Percentiles rank a stretch among this genome's conserved stretches.
Conservation (phyloP, 2,113 vertebrate species). For the Marmota monax region DNA sequence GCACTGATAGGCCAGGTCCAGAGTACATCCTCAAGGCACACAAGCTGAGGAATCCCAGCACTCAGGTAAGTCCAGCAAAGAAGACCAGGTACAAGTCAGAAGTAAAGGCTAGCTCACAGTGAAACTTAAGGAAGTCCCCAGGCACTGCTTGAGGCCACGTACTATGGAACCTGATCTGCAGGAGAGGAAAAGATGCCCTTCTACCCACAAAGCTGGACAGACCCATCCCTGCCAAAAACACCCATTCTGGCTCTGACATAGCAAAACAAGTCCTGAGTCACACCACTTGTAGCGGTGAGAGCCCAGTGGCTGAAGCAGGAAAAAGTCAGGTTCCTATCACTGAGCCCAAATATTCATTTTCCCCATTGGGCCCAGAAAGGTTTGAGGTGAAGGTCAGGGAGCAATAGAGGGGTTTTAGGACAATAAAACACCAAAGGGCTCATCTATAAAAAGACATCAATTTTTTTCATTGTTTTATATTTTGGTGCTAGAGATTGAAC, state of each 20-base stretch:
- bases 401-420: background rate
- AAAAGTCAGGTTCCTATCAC: conserved; percentile 47
- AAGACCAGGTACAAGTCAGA: background rate
- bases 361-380: conserved; percentile 35
- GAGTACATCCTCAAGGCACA: background rate
- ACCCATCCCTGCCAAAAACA: conserved; percentile 45
- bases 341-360: conserved; percentile 53
- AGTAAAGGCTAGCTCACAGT: background rate
- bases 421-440: conserved; percentile 2
- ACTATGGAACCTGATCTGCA: background rate
- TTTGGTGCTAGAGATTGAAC: background rate
- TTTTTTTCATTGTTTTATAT: background rate
- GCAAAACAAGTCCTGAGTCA: conserved; percentile 54
- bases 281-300: background rate
- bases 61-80: background rate
- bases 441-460: background rate
- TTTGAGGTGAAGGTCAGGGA: conserved; percentile 52
- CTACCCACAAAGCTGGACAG: conserved; percentile 44
- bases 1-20: background rate
- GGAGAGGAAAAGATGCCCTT: conserved; percentile 7
- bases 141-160: background rate
- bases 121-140: background rate
- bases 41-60: background rate
- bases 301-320: background rate
- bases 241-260: conserved; percentile 24